These are phyloP conservation scores for Thysanoteuthis rhombus DNA, from an alignment of 2,888 invertebrate species.

Conservation along the genomic window DNA sequence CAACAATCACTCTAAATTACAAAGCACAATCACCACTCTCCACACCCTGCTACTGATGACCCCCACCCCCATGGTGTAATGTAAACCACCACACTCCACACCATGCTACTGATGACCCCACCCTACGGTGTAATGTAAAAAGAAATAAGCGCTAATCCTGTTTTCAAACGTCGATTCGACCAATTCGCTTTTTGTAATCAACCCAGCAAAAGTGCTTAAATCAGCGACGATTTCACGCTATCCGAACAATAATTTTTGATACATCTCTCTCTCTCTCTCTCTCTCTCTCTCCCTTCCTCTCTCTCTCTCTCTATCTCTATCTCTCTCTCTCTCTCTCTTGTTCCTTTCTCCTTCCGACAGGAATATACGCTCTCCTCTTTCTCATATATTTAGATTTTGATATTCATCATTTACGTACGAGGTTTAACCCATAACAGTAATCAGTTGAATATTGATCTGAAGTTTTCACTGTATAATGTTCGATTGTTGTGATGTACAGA, in stretches of 20 bases:
- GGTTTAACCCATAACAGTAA: too few relatives aligned
- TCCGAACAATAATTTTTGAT: neutral
- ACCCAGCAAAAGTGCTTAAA: too few relatives aligned
- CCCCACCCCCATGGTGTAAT: too few relatives aligned
- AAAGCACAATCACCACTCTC: neutral
- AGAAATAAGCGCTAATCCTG: neutral
- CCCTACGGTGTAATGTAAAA: neutral
- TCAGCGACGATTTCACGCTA: neutral
- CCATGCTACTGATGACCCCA: neutral
- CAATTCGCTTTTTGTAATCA: neutral
- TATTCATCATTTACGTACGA: too few relatives aligned
- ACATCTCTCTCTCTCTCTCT: neutral
- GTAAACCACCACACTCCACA: neutral
- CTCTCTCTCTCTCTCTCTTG: neutral
- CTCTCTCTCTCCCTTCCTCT: neutral
- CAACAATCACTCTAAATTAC: neutral
- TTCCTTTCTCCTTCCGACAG: neutral
- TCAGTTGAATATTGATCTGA: too few relatives aligned
- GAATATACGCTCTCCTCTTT: too few relatives aligned
- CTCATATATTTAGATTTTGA: too few relatives aligned
- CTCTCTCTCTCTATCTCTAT: neutral
- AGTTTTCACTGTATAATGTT: too few relatives aligned
- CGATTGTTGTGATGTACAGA: too few relatives aligned
- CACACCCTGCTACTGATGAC: neutral
- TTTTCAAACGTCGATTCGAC: neutral